Percentiles rank a stretch among this genome's conserved stretches.
Evolutionary conservation across 2,888 invertebrate genomes (phyloP).

Genomic region (Perizoma affinitatum): DNA sequence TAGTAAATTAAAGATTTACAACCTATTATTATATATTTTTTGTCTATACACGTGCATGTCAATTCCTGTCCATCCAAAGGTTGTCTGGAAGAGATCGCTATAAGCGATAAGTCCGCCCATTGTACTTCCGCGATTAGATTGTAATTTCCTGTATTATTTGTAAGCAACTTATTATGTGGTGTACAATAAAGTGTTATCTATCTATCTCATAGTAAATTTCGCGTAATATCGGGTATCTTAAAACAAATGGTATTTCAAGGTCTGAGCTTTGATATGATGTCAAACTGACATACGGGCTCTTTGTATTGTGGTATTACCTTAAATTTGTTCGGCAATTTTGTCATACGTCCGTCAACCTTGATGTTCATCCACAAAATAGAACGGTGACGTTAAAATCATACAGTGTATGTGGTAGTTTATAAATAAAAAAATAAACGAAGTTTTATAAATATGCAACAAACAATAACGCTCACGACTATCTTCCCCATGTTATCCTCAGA

Average conservation of each 20-base stretch:
- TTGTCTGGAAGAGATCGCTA: no score
- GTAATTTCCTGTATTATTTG: no score
- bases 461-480: no score
- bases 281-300: constrained; percentile 48
- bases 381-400: constrained; percentile 22
- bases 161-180: no score
- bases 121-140: no score
- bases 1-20: constrained; percentile 5
- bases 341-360: constrained; percentile 22
- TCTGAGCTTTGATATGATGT: constrained; percentile 52
- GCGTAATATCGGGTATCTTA: constrained; percentile 38
- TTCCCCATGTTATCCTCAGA: no score
- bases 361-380: constrained; percentile 22
- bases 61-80: no score
- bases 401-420: not conserved
- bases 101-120: no score
- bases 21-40: no score
- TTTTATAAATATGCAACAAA: no score
- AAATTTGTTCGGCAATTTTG: constrained; percentile 21
- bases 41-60: no score
- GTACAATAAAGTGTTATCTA: constrained; percentile 1
- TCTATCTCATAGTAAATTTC: constrained; percentile 18
- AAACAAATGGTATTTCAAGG: constrained; percentile 52
- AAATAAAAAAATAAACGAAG: no score
- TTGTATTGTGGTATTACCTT: constrained; percentile 43